Conservation (phyloP, 2,888 invertebrate species). For the Epsilonema sp. region DNA sequence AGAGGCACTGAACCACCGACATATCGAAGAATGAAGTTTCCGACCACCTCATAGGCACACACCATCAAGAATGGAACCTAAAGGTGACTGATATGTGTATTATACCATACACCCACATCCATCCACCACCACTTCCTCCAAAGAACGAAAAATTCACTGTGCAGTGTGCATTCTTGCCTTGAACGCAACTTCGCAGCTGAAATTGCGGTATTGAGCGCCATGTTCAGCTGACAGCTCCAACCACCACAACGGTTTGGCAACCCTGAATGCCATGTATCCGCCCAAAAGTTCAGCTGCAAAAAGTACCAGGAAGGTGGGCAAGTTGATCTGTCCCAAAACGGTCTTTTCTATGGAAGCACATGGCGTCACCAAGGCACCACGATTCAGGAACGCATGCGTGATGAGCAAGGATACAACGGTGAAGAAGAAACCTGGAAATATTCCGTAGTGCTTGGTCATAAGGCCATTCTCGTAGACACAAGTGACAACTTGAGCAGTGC, state of each 20-base stretch:
- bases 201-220: constrained; percentile 11
- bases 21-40: too few relatives aligned
- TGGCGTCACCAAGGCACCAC: constrained; percentile 1
- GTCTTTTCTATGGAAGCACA: neutral
- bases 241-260: constrained; percentile 21
- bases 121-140: too few relatives aligned
- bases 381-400: neutral
- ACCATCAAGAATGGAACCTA: too few relatives aligned
- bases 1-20: too few relatives aligned
- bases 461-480: constrained; percentile 6
- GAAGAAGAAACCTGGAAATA: constrained; percentile 1
- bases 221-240: constrained; percentile 15
- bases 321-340: constrained; percentile 10
- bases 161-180: too few relatives aligned
- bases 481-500: constrained; percentile 1
- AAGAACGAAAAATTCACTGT: too few relatives aligned
- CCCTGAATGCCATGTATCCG: constrained; percentile 12
- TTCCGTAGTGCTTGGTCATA: constrained; percentile 2
- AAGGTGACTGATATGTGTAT: too few relatives aligned
- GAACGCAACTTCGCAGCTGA: constrained; percentile 16
- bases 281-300: neutral
- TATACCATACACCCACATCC: too few relatives aligned
- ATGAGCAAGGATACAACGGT: neutral
- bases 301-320: neutral
- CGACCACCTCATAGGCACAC: too few relatives aligned